Evolutionary conservation across 2,888 invertebrate species (phyloP).

Genomic region (Morpho helenor): DNA sequence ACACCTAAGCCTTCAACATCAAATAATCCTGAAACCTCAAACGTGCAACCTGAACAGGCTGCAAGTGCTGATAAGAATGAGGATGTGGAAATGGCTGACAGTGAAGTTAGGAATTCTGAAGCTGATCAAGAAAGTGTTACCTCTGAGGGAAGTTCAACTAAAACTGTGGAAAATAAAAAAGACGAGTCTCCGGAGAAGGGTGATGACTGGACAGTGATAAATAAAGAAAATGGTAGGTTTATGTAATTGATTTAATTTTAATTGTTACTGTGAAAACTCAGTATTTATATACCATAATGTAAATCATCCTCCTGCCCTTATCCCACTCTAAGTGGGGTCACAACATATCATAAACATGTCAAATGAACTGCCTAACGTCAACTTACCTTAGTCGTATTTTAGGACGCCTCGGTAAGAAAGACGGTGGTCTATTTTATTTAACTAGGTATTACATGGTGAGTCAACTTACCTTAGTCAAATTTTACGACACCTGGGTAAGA

Average conservation of each 20-base stretch:
- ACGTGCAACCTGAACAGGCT: constrained; percentile 11
- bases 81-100: constrained; percentile 44
- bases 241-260: not conserved
- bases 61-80: constrained; percentile 5
- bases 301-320: not conserved
- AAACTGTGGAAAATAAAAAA: constrained; percentile 19
- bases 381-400: too few species aligned
- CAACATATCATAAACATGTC: too few species aligned
- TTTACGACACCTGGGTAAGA: too few species aligned
- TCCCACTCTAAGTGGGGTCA: too few species aligned
- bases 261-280: too few species aligned
- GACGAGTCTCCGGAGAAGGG: constrained; percentile 34
- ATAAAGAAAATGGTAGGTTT: constrained; percentile 55
- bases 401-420: too few species aligned
- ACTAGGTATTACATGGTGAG: too few species aligned
- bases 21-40: constrained; percentile 12
- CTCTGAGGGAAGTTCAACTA: constrained; percentile 15
- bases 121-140: constrained; percentile 21
- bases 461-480: too few species aligned
- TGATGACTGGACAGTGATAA: constrained; percentile 65
- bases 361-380: too few species aligned
- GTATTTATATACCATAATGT: not conserved
- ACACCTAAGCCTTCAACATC: constrained; percentile 22
- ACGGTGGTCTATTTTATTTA: too few species aligned
- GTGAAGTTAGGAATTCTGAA: constrained; percentile 30